These are phyloP conservation scores for Andrena minutula DNA, from an alignment of 2,888 invertebrate species.

Conservation along the genomic window DNA sequence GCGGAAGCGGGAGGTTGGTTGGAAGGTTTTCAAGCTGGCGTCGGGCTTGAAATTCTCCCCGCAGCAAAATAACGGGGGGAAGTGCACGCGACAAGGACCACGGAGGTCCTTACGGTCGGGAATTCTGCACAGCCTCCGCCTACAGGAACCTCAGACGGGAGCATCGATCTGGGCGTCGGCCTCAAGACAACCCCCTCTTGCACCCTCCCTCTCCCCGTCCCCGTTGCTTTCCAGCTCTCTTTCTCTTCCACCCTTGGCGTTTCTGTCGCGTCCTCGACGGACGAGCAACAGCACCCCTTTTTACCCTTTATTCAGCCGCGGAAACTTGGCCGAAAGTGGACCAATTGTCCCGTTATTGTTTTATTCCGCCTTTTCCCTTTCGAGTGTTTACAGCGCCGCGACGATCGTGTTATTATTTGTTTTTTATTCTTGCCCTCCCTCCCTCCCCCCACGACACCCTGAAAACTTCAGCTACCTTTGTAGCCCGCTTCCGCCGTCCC, in stretches of 20 bases:
- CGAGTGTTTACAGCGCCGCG: slow-evolving; percentile 50
- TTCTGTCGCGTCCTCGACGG: slow-evolving; percentile 15
- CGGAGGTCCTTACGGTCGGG: slow-evolving; percentile 65
- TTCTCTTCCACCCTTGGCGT: slow-evolving; percentile 35
- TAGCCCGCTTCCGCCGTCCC: slow-evolving; percentile 8
- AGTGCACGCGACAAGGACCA: slow-evolving; percentile 47
- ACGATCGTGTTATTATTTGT: slow-evolving; percentile 51
- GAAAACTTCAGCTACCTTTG: slow-evolving; percentile 24
- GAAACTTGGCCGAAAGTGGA: slow-evolving; percentile 57
- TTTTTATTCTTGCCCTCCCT: not conserved
- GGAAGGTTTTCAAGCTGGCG: slow-evolving; percentile 28
- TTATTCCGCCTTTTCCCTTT: slow-evolving; percentile 44
- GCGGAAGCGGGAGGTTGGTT: not conserved
- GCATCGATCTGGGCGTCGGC: slow-evolving; percentile 84
- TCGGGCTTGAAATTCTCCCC: slow-evolving; percentile 34
- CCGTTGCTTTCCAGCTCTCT: slow-evolving; percentile 40
- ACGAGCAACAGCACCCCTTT: slow-evolving; percentile 30
- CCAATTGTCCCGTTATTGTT: slow-evolving; percentile 62
- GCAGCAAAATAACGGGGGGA: slow-evolving; percentile 21
- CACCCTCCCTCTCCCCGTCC: slow-evolving; percentile 6
- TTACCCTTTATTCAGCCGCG: slow-evolving; percentile 42
- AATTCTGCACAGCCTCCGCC: slow-evolving; percentile 77
- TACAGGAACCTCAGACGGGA: slow-evolving; percentile 82
- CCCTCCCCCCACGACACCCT: no score
- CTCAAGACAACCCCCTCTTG: slow-evolving; percentile 76